These are phyloP conservation scores for Caenorhabditis inopinata DNA, from an alignment of 1,140 invertebrate genomes.

Conservation along the genomic window DNA sequence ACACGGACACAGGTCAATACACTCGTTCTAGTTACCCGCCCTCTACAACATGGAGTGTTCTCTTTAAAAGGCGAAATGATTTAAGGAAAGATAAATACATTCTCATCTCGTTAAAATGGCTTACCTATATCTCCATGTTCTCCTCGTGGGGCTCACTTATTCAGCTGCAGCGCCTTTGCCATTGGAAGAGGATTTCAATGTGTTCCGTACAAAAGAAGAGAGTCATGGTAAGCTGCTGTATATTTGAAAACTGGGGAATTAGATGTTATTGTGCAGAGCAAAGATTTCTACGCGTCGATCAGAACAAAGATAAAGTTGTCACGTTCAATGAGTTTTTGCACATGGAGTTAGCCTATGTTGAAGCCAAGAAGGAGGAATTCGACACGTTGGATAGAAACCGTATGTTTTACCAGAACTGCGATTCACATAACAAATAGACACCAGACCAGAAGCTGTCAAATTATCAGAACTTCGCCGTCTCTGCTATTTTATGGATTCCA, in stretches of 20 bases:
- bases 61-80: conserved; percentile 22
- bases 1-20: background rate
- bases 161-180: background rate
- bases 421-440: too few species aligned
- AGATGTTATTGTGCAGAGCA: conserved; percentile 28
- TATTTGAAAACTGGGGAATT: background rate
- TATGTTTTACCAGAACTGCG: too few species aligned
- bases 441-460: background rate
- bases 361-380: conserved; percentile 46
- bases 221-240: background rate
- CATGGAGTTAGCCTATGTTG: conserved; percentile 42
- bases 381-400: conserved; percentile 37
- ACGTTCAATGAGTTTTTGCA: conserved; percentile 40
- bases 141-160: background rate
- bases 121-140: background rate
- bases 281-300: conserved; percentile 28
- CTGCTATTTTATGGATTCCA: too few species aligned
- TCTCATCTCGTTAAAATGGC: too few species aligned
- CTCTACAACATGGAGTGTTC: background rate
- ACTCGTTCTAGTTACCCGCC: background rate
- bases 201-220: conserved; percentile 24
- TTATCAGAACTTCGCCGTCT: too few species aligned
- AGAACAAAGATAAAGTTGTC: conserved; percentile 31
- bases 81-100: too few species aligned
- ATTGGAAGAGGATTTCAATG: conserved; percentile 27